Evolutionary conservation across 2,113 vertebrate genomes (phyloP).

Genomic region (Montifringilla adamsi): DNA sequence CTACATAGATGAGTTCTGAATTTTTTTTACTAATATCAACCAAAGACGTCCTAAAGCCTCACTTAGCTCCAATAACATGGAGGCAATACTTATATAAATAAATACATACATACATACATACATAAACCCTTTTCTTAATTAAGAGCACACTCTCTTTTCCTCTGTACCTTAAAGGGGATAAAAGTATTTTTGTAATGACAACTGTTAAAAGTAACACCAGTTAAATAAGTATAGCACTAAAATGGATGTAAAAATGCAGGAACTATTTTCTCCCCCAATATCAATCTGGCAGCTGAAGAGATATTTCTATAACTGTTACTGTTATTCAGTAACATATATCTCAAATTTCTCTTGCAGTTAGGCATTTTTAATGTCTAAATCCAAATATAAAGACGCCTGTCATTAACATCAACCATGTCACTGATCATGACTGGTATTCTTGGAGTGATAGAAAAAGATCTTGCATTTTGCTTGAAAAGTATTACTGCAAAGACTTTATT

Average conservation of each 20-base stretch:
- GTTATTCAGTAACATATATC: not conserved
- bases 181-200: not conserved
- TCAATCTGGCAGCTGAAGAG: not conserved
- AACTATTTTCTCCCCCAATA: not conserved
- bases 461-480: not conserved
- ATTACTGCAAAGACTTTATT: not conserved
- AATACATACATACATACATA: not conserved
- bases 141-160: not conserved
- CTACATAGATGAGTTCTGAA: constrained; percentile 48
- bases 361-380: not conserved
- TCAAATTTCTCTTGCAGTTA: not conserved
- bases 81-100: not conserved
- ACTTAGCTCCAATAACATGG: not conserved
- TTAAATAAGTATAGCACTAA: not conserved
- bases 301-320: not conserved
- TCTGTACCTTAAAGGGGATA: not conserved
- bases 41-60: constrained; percentile 39
- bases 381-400: not conserved
- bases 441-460: not conserved
- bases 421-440: not conserved
- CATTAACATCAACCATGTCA: not conserved
- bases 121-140: not conserved
- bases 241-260: not conserved
- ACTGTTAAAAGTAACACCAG: not conserved
- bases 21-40: constrained; percentile 63